Evolutionary conservation across 1,140 invertebrate genomes (phyloP).

Genomic region (Heliconius himera): DNA sequence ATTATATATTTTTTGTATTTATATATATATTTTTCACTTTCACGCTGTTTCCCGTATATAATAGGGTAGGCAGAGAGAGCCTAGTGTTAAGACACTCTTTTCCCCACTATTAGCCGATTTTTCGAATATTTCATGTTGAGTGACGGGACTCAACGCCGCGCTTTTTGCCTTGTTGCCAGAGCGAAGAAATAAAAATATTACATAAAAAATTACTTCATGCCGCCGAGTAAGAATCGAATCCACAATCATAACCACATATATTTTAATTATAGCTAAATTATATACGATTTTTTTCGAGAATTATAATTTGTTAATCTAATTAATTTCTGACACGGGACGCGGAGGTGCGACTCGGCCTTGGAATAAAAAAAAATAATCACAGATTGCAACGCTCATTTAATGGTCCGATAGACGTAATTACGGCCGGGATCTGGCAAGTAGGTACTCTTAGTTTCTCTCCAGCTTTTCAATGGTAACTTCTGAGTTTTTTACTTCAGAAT

Average conservation of each 20-base stretch:
- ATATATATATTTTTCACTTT: not conserved
- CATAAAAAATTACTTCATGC: no score
- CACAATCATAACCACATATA: no score
- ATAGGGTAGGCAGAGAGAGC: not conserved
- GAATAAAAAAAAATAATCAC: conserved; percentile 49
- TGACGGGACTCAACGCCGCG: no score
- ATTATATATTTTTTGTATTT: not conserved
- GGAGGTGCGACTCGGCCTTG: conserved; percentile 30
- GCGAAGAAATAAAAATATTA: no score
- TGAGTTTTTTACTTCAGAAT: conserved; percentile 46
- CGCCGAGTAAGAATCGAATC: no score
- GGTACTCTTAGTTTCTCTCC: conserved; percentile 36
- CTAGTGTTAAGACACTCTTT: no score
- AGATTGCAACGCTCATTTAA: conserved; percentile 75
- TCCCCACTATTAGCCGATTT: no score
- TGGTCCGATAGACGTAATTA: conserved; percentile 76
- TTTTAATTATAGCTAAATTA: no score
- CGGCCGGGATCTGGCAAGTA: conserved; percentile 51
- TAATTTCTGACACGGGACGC: conserved; percentile 15
- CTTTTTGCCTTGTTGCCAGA: no score
- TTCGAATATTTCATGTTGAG: no score
- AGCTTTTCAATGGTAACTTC: conserved; percentile 50
- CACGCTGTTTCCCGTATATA: not conserved
- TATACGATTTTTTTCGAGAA: not conserved
- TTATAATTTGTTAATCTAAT: conserved; percentile 1